phyloP scores from a whole-genome alignment of 2,113 vertebrate genomes.

The Tringa solitaria region DNA sequence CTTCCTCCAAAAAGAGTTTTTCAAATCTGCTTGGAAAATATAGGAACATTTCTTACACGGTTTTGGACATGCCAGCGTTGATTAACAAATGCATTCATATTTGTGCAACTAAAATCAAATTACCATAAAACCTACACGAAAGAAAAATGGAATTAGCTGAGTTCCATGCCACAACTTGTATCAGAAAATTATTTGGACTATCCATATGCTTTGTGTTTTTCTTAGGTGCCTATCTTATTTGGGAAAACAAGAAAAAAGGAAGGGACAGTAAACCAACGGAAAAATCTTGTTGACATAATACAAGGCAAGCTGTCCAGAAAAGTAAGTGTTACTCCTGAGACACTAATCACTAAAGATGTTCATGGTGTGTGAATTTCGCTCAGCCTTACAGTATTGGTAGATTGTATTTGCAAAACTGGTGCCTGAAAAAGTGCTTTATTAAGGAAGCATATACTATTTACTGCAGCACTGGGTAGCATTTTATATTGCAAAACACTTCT shows the following conservation, averaged over 20 bases:
- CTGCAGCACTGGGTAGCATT: constrained; percentile 35
- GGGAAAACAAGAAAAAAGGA: neutral
- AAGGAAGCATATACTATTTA: constrained; percentile 45
- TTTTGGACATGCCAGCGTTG: constrained; percentile 20
- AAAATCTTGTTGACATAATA: constrained; percentile 32
- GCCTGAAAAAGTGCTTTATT: constrained; percentile 34
- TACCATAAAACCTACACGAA: constrained; percentile 16
- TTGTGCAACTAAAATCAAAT: constrained; percentile 50
- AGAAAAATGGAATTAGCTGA: constrained; percentile 26
- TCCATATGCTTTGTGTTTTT: neutral
- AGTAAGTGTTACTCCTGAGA: constrained; percentile 46
- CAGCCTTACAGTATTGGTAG: neutral
- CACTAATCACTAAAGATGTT: constrained; percentile 33
- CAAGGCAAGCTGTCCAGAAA: constrained; percentile 53
- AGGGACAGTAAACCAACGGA: constrained; percentile 26
- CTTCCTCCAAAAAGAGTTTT: neutral
- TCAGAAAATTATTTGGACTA: neutral
- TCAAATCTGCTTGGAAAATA: constrained; percentile 18
- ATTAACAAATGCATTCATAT: constrained; percentile 53
- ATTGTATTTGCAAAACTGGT: constrained; percentile 51
- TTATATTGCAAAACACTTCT: constrained; percentile 32
- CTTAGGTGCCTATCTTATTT: neutral
- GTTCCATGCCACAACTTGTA: neutral
- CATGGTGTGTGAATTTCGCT: constrained; percentile 43
- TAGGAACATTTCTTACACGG: neutral